These are phyloP conservation scores for Hippocampus mohnikei DNA, from an alignment of 2,113 vertebrate species.

Conservation along the genomic window DNA sequence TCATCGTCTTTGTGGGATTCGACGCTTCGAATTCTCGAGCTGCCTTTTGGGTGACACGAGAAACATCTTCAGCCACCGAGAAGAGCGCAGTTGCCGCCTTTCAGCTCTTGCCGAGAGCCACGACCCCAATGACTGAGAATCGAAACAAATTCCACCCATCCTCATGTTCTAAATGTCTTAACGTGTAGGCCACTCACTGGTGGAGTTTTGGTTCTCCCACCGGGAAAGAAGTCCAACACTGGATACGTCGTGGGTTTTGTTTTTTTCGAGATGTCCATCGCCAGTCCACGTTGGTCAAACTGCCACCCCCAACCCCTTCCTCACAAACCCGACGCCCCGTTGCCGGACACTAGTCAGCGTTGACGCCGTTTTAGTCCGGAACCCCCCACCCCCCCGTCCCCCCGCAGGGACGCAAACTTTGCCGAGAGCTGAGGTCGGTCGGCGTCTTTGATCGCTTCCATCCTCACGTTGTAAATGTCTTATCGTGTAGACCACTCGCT, in stretches of 20 bases:
- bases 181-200: conserved; percentile 65
- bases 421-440: conserved; percentile 55
- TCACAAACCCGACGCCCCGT: conserved; percentile 18
- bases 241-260: conserved; percentile 61
- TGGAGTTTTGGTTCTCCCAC: conserved; percentile 44
- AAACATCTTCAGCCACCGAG: neutral
- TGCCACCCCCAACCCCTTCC: conserved; percentile 2
- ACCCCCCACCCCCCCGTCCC: no score
- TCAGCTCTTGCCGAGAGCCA: neutral
- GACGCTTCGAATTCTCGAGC: neutral
- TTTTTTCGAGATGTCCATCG: conserved; percentile 25
- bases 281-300: conserved; percentile 34
- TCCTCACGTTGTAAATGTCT: conserved; percentile 73
- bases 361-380: neutral
- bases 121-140: neutral
- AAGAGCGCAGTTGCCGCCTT: neutral
- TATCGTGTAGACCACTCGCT: conserved; percentile 67
- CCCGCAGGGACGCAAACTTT: conserved; percentile 12
- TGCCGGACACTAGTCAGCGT: conserved; percentile 7
- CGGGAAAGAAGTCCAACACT: conserved; percentile 76
- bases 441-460: conserved; percentile 65
- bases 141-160: conserved; percentile 40
- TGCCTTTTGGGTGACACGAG: conserved; percentile 10
- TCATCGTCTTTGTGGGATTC: neutral
- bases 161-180: conserved; percentile 74